Evolutionary conservation across 2,113 vertebrate species (phyloP), one percentile per base, ranked within the genome.

Genomic region (Eretmochelys imbricata): DNA sequence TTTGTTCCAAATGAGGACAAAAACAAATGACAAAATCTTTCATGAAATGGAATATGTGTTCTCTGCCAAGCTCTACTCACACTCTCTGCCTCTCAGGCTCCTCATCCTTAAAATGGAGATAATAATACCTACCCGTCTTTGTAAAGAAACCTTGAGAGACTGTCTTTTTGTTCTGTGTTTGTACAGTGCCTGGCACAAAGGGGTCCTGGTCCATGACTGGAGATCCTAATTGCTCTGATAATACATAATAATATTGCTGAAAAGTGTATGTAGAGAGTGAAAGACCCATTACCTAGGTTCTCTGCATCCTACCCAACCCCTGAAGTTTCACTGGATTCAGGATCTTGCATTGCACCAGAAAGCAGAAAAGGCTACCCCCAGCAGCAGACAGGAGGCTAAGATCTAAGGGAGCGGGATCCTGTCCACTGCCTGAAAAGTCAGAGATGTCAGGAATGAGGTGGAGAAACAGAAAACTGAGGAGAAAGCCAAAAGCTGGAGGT

Each of bases 271-370:
- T 69, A 10, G 35, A 69, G 16, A 2, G 62, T 69, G 31, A 35
- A n/a, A 69, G 31, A 3, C 62, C 29, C 31, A 14, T 69, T 69
- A 35, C 31, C 16, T n/a, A 9, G 31, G 16, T 16, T 69, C 31
- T 16, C 31, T 8, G 31, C 7, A n/a, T 69, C 62, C 35, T 69
- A 69, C 35, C 2, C 9, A 12, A 20, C 51, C 50, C 53, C 46
- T 88, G 62, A 25, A 1, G 0, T 11, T 84, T 4, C 8, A 42
- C 0, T 0, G 0, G 22, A 29, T 49, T 86, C 42, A 91, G 49
- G 29, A 3, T 0, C 29, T 78, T 0, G 0, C 0, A 0, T 5
- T 91, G 24, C 22, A 82, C 42, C 2, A 0, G 16, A 19, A 1
- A 1, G n/a, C 78, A 35, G 65, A 42, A 91, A 4, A 4, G 19